Evolutionary conservation across 2,113 vertebrate genomes (phyloP).

Genomic region (Phylloscopus whistleri): DNA sequence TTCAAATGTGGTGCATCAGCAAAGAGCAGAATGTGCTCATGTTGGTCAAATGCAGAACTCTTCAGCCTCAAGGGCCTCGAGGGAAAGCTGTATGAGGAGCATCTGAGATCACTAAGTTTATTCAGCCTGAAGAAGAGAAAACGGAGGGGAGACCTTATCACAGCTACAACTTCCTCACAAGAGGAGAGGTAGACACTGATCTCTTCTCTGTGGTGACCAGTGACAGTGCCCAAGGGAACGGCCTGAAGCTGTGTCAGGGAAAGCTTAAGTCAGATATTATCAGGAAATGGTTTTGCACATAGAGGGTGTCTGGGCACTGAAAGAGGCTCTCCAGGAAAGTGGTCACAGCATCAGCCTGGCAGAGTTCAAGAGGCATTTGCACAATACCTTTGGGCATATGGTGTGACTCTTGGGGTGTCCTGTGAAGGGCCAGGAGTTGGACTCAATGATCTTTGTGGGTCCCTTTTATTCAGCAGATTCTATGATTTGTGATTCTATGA

Average conservation of each 20-base stretch:
- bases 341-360: not conserved
- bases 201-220: not conserved
- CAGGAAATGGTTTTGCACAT: not conserved
- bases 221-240: not conserved
- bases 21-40: not conserved
- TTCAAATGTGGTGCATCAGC: not conserved
- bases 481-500: not conserved
- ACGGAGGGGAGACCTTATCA: not conserved
- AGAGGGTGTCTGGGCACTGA: accelerated
- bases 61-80: not conserved
- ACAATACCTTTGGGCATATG: accelerated
- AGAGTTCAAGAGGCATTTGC: not conserved
- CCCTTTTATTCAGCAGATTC: not conserved
- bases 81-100: accelerated
- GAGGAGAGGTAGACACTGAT: not conserved
- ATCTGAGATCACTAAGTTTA: not conserved
- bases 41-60: not conserved
- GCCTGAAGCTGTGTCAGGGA: too few relatives aligned
- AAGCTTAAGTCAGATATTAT: not conserved
- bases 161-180: too few relatives aligned
- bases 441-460: too few relatives aligned
- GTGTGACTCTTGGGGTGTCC: not conserved
- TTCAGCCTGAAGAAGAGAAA: not conserved
- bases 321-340: not conserved
- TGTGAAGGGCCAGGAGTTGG: not conserved